Base-by-base conservation (phyloP, 1,140 invertebrate species). In the Pinna nobilis region DNA sequence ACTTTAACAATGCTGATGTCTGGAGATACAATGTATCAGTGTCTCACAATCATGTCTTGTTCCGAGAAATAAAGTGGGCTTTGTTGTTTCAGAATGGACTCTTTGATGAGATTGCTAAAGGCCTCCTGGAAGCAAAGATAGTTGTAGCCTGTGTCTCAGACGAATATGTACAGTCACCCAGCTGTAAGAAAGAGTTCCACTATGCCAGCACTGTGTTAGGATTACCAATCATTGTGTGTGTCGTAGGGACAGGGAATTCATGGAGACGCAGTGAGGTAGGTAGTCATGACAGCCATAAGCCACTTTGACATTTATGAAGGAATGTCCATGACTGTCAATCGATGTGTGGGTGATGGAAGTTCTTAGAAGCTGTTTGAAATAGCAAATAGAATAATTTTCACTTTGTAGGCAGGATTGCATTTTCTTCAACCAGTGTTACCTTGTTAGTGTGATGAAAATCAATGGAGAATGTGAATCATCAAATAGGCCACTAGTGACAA, bases 51-150 rank as follows among this genome's bases (percentile, higher is more conserved):
- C 20, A 15, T 18, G 20, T 18, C 20, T 2, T 18, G 20, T 47
- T 18, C 44, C 6, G n/a, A n/a, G n/a, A n/a, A n/a, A n/a, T n/a
- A n/a, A n/a, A n/a, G n/a, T n/a, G n/a, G n/a, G n/a, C n/a, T n/a
- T n/a, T n/a, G n/a, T n/a, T n/a, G n/a, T 70, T 81, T 20, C 70
- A 87, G 85, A 81, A 82, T 74, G 82, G 84, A 13, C 57, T 87
- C 35, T 86, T 87, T 77, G 84, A 86, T 49, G 84, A 86, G 65
- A 87, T 88, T 32, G 84, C 82, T 6, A 80, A 82, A 32, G 86
- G 86, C 25, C 70, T 88, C n/a, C 60, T 82, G n/a, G 82, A 82
- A 69, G 77, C 80, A 25, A 60, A 72, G 23, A 61, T 87, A n/a
- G 74, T 86, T 47, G 74, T 88, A 33, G 82, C 80, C 2, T 88